These are phyloP conservation scores for Sebastes itinus DNA, from an alignment of 2,797 vertebrate genomes.

Conservation along the genomic window DNA sequence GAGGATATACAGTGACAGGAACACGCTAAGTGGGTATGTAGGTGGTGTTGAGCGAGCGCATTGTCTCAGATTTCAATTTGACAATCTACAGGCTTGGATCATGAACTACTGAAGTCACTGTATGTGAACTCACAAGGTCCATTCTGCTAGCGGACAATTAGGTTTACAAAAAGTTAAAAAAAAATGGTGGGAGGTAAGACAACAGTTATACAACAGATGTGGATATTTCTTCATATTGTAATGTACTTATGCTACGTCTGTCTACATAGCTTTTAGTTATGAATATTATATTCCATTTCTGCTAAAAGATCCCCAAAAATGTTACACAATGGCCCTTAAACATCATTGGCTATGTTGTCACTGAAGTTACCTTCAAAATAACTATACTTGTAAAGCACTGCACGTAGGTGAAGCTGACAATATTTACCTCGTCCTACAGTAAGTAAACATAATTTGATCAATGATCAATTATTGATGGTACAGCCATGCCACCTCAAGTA, in stretches of 20 bases:
- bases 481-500: not conserved
- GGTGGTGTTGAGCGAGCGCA: conserved; percentile 5
- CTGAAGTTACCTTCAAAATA: not conserved
- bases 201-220: not conserved
- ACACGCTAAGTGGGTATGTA: conserved; percentile 29
- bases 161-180: conserved; percentile 8
- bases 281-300: too few relatives aligned
- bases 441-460: conserved; percentile 13
- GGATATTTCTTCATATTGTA: too few relatives aligned
- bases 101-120: conserved; percentile 47
- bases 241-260: not conserved
- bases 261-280: not conserved
- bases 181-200: not conserved
- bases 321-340: not conserved
- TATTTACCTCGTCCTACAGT: not conserved
- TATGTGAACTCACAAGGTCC: conserved; percentile 41
- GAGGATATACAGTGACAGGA: conserved; percentile 23
- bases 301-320: too few relatives aligned
- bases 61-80: conserved; percentile 38
- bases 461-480: conserved; percentile 26
- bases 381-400: not conserved
- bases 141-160: conserved; percentile 41
- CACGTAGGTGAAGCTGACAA: not conserved
- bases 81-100: conserved; percentile 52
- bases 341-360: not conserved